phyloP scores from a whole-genome alignment of 1,140 invertebrate genomes.

The Latrodectus geometricus region DNA sequence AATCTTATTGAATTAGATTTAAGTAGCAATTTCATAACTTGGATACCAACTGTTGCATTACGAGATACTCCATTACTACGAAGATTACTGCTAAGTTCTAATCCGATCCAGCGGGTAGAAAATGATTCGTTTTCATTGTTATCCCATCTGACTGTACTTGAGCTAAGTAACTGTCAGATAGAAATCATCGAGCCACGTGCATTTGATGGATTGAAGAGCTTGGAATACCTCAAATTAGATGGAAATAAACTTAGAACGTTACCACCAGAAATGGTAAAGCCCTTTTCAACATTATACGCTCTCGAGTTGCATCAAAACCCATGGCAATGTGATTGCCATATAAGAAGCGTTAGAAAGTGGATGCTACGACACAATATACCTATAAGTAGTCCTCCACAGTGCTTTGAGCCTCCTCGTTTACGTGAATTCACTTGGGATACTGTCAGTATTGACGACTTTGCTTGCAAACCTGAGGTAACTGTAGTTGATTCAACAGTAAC shows the following conservation, averaged over 20 bases:
- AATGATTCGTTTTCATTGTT: conserved; percentile 79
- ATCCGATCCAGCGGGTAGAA: conserved; percentile 77
- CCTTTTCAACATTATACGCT: conserved; percentile 59
- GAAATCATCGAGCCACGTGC: conserved; percentile 73
- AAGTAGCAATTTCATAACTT: conserved; percentile 77
- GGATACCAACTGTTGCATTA: conserved; percentile 79
- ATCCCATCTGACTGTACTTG: conserved; percentile 78
- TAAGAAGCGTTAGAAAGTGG: conserved; percentile 82
- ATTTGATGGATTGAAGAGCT: conserved; percentile 80
- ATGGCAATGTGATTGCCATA: conserved; percentile 88
- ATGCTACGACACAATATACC: conserved; percentile 80
- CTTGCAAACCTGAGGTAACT: conserved; percentile 83
- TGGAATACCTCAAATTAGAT: conserved; percentile 86
- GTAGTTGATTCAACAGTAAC: conserved; percentile 71
- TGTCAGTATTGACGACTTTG: conserved; percentile 80
- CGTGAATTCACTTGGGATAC: conserved; percentile 77
- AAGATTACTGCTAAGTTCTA: conserved; percentile 80
- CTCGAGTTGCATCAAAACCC: conserved; percentile 83
- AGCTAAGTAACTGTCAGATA: conserved; percentile 79
- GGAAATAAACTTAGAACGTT: conserved; percentile 80
- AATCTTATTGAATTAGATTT: conserved; percentile 79
- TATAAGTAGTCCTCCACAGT: conserved; percentile 77
- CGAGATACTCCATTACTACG: conserved; percentile 78
- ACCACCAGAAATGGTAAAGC: conserved; percentile 64
- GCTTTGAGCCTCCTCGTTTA: conserved; percentile 78